Evolutionary conservation across 2,113 vertebrate genomes (phyloP), one percentile per base, ranked within the genome.

Genomic region (Oreotrochilus melanogaster): DNA sequence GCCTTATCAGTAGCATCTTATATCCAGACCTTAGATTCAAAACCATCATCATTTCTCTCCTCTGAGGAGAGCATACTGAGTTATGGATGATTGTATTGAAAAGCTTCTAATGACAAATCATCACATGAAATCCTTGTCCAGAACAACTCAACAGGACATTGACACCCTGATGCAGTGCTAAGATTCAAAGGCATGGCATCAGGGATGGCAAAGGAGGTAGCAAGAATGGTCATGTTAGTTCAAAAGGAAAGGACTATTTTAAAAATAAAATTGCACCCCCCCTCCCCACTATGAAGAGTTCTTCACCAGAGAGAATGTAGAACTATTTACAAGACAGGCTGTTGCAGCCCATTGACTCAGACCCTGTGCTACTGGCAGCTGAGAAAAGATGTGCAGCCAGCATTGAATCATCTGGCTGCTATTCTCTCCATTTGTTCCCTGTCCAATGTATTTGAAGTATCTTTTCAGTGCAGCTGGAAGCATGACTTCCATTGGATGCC

Each of bases 351-450:
- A 12, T 47, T 97, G 92, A 94, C 54, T 96, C 94, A 95, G 71
- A 88, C 42, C 11, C 54, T 71, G 23, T 78, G 67, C 67, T 88
- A 24, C 14, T 96, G 91, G 95, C 92, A 90, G 78, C 82, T 76
- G 56, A 92, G 78, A 23, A 62, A 92, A 92, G 82, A 94, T 90
- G 56, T 73, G 67, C 86, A 86, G 90, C 95, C 94, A 94, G 79
- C 72, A 90, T 13, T 90, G 91, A 96, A 92, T 95, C 88, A 93
- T 90, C 72, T 95, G 94, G 56, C 88, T 94, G 47, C 33, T 62
- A 33, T 88, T 93, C 92, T 90, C 18, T 92, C 79, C 7, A 76
- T 58, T 95, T 89, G 75, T 80, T 88, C 53, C 43, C 45, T 27
- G 18, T 73, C 82, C 92, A 94, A 78, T 54, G 54, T 70, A 88